phyloP scores from a whole-genome alignment of 1,140 invertebrate genomes.

The Aphelenchoides besseyi region DNA sequence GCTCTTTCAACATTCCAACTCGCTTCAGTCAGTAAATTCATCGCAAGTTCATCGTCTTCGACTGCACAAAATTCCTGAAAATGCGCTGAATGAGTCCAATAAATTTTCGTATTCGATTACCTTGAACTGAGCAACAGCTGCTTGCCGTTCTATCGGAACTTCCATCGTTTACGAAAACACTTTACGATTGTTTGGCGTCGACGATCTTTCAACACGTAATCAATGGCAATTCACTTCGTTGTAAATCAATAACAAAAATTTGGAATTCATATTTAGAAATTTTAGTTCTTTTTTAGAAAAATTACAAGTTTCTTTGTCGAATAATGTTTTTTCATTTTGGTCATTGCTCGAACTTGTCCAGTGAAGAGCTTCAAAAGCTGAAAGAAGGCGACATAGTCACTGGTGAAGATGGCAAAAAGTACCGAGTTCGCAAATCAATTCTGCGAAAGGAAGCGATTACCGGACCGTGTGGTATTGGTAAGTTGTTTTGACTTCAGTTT shows the following conservation, averaged over 20 bases:
- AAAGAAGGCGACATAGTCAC: slow-evolving; percentile 54
- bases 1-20: slow-evolving; percentile 20
- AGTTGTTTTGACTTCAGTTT: not conserved
- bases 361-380: slow-evolving; percentile 37
- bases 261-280: not conserved
- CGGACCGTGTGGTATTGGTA: slow-evolving; percentile 50
- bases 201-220: no score
- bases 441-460: slow-evolving; percentile 39
- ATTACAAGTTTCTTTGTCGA: not conserved
- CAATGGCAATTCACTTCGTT: not conserved
- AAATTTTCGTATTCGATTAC: not conserved
- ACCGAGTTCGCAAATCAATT: slow-evolving; percentile 54
- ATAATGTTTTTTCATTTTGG: not conserved
- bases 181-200: no score
- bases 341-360: not conserved
- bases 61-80: slow-evolving; percentile 19
- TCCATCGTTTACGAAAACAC: no score
- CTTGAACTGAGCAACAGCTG: not conserved
- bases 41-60: slow-evolving; percentile 10
- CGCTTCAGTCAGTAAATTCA: not conserved
- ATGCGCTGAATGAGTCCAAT: no score
- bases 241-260: not conserved
- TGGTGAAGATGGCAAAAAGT: slow-evolving; percentile 52
- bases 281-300: no score
- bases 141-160: not conserved